Conservation (phyloP, 1,140 invertebrate species). For the Chymomyza costata region DNA sequence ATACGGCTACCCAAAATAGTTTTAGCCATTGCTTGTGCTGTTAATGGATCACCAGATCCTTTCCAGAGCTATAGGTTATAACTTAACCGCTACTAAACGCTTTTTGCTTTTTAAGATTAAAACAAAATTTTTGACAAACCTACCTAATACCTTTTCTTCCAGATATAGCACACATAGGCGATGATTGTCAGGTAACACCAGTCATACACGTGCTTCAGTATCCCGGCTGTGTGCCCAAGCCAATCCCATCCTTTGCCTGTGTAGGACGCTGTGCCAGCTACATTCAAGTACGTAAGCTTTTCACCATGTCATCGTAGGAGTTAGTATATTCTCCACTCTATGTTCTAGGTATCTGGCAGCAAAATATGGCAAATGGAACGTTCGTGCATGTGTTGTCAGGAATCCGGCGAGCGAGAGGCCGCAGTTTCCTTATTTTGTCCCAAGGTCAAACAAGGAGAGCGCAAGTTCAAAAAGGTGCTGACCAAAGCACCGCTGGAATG, state of each 20-base stretch:
- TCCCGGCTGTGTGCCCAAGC: conserved; percentile 93
- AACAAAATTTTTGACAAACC: no score
- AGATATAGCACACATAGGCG: conserved; percentile 76
- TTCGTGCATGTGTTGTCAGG: conserved; percentile 95
- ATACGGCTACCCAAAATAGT: no score
- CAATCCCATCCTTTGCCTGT: conserved; percentile 95
- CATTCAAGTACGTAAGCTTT: conserved; percentile 83
- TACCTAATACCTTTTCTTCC: conserved; percentile 21
- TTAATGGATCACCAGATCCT: no score
- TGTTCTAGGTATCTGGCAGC: conserved; percentile 89
- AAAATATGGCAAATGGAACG: conserved; percentile 98
- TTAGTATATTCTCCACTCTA: neutral
- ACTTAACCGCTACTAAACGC: no score
- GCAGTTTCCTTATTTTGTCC: conserved; percentile 91
- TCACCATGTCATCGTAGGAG: neutral
- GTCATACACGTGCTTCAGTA: conserved; percentile 94
- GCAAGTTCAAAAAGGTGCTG: conserved; percentile 90
- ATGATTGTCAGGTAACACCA: conserved; percentile 92
- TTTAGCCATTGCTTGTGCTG: no score
- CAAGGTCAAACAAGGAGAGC: conserved; percentile 88
- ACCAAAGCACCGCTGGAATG: conserved; percentile 94
- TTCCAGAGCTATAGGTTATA: no score
- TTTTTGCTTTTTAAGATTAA: no score
- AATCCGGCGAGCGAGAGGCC: conserved; percentile 93
- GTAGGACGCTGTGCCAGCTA: conserved; percentile 93